Evolutionary conservation across 2,797 vertebrate genomes (phyloP).

Genomic region (Anguilla marmorata): DNA sequence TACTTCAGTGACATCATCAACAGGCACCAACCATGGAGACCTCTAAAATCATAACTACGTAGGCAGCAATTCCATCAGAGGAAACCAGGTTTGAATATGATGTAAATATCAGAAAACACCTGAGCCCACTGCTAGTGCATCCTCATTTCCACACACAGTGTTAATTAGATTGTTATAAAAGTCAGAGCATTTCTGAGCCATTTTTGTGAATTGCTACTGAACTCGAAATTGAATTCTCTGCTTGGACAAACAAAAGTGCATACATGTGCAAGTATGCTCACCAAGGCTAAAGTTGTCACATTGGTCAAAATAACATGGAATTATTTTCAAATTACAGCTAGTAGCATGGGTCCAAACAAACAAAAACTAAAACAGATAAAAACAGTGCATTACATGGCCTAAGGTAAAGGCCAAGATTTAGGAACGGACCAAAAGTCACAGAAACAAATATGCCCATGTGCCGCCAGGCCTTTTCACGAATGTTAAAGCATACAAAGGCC

Average conservation of each 20-base stretch:
- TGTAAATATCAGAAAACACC: not conserved
- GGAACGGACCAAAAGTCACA: slow-evolving; percentile 1
- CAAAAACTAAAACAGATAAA: not conserved
- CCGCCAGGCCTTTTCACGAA: slow-evolving; percentile 28
- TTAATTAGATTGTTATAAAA: not conserved
- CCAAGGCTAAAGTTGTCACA: not conserved
- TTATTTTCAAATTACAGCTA: not conserved
- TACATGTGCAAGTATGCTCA: not conserved
- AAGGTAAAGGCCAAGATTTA: not conserved
- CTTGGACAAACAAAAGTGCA: not conserved
- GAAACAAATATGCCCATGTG: not conserved
- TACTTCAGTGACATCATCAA: not conserved
- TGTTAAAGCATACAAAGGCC: slow-evolving; percentile 24
- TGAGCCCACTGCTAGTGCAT: not conserved
- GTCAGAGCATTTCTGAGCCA: not conserved
- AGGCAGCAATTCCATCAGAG: not conserved
- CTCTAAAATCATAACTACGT: not conserved
- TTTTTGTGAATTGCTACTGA: not conserved
- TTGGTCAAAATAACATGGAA: not conserved
- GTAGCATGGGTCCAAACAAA: not conserved
- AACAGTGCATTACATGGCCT: not conserved
- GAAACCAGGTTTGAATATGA: not conserved
- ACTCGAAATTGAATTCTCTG: not conserved
- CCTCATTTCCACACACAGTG: not conserved
- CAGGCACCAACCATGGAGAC: not conserved